These are phyloP conservation scores for Glaucopsyche alexis DNA, from an alignment of 2,888 invertebrate genomes.

Conservation along the genomic window DNA sequence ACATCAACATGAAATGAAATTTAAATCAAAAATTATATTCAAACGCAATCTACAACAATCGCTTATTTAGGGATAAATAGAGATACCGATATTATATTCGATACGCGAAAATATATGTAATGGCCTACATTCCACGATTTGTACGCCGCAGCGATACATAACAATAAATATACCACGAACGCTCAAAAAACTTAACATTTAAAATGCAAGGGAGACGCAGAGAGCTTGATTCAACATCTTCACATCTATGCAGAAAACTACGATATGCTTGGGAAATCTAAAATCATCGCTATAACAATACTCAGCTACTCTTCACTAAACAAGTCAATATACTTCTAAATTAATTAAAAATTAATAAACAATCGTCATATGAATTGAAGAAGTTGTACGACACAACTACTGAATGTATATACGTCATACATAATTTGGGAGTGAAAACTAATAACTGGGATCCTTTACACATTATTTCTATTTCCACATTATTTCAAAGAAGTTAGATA, in stretches of 20 bases:
- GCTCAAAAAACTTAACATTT: conserved; percentile 5
- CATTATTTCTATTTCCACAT: too few species aligned
- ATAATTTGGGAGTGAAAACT: too few species aligned
- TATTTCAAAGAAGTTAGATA: too few species aligned
- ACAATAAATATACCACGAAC: background rate
- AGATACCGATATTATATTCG: conserved; percentile 23
- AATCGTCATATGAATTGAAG: background rate
- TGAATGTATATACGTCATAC: too few species aligned
- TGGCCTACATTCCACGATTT: conserved; percentile 13
- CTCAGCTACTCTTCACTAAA: background rate
- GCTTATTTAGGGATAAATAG: too few species aligned
- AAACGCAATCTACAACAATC: too few species aligned
- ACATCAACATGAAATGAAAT: too few species aligned
- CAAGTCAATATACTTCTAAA: background rate
- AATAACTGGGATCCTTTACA: too few species aligned
- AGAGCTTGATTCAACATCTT: background rate
- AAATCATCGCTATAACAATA: background rate
- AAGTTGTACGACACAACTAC: background rate
- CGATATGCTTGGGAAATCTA: background rate
- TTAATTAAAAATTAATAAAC: background rate
- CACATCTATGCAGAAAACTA: background rate
- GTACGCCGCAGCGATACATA: conserved; percentile 5
- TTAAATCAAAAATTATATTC: too few species aligned
- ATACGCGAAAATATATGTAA: conserved; percentile 5
- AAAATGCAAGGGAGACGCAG: background rate